Base-by-base conservation (phyloP, 1,140 invertebrate genomes). In the Araneus ventricosus region DNA sequence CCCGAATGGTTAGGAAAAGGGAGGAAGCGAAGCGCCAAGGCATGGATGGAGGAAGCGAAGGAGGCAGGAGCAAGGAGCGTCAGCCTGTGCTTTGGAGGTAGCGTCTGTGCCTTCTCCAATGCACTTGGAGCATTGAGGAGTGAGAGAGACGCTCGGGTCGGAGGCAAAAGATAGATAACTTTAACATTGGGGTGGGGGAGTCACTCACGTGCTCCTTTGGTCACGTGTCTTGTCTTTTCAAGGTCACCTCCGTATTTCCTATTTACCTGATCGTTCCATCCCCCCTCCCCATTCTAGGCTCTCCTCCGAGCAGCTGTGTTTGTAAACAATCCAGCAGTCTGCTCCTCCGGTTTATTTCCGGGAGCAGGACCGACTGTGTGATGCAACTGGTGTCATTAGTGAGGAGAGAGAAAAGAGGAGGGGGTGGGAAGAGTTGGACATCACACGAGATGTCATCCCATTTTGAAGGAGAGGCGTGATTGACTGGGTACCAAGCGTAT, bases 191-290 rank as follows among this genome's bases (percentile, higher is more conserved):
- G 57, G 82, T 41, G 89, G 24, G 75, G n/a, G 80, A 67, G 57
- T 52, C 24, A 59, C 20, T 67, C 91, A 61, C 75, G 88, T 93
- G 91, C 85, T 91, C 85, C 86, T 84, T 14, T 45, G 91, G 85
- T 93, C 91, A 93, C 91, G 91, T 93, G 88, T 90, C 67, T 52
- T 87, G 88, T 90, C 67, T 86, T 92, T 92, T 92, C 90, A 93
- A 88, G 91, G 89, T 52, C 79, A 59, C 41, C 57, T 41, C 61
- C 85, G 67, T 30, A 75, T 67, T 79, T 93, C 80, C 90, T 82
- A 61, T 82, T 90, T 86, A 86, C 85, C 63, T 61, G 84, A 79
- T 87, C 85, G 67, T 39, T 91, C 79, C 52, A 85, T 85, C 59
- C n/a, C 61, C 6, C n/a, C n/a, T 57, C 52, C 90, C 30, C 52